Evolutionary conservation across 2,113 vertebrate species (phyloP), one percentile per base, ranked within the genome.

Genomic region (Paraplagusia blochii): DNA sequence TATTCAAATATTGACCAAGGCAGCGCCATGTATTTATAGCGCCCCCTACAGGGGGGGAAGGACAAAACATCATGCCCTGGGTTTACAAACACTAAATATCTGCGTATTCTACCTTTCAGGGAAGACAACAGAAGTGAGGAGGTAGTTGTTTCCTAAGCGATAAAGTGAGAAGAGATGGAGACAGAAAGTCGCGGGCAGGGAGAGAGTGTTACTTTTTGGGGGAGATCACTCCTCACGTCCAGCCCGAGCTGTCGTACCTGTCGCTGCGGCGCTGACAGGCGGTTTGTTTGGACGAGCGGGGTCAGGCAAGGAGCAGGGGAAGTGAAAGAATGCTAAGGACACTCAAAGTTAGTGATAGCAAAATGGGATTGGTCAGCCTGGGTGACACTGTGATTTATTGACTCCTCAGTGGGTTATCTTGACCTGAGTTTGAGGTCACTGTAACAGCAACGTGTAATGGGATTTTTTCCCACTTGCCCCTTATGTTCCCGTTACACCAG

Each of bases 381-480:
- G 84, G 84, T 89, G 86, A 88, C 85, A 85, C 59, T 1, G 77
- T 87, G 88, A 90, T 90, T 87, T 88, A 89, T 82, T 87, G 87
- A 84, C 88, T 87, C 66, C 73, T 78, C 56, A 5, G 84, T 79
- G 74, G 85, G 80, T 83, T 75, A 84, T 82, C 77, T 84, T 84
- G 85, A 88, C 85, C 87, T 33, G 43, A 76, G 76, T 63, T 81
- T 71, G 81, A 82, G 87, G 78, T 87, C 82, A 75, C 55, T 65
- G 69, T 74, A 77, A 74, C 62, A 58, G 59, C 48, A 67, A 45
- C 1, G 43, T 66, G 56, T 60, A 80, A 74, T 77, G 64, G 63
- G 54, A 56, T 65, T 4, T 17, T 69, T 43, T 47, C 22, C 22
- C 22, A 29, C 5, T 0, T 54, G 22, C 60, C 50, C 61, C 56